Evolutionary conservation across 2,113 vertebrate genomes (phyloP), one percentile per base, ranked within the genome.

Genomic region (Gymnorhina tibicen): DNA sequence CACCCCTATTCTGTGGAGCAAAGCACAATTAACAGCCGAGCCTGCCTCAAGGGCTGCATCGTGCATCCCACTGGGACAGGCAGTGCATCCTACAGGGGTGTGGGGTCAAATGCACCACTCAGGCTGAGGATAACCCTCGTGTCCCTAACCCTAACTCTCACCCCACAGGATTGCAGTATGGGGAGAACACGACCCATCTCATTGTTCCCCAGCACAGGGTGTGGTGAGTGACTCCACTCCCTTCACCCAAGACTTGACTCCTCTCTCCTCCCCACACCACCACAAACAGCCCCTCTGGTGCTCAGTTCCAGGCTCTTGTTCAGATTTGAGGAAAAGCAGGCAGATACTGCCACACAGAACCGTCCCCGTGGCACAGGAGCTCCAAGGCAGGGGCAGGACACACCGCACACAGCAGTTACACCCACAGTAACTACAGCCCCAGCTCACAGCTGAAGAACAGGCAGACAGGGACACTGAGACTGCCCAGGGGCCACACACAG

Each of bases 281-380:
- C 35, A 58, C 2, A 10, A 79, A 33, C 32, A 86, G 28, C 46
- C 1, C 1, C 8, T 30, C 26, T 47, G 52, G n/a, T 1, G 11
- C 79, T 81, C 39, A 26, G 60, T 10, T 72, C 46, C 23, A n/a
- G 37, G 6, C 42, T 68, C 69, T 30, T 42, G 44, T 10, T 72
- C 64, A 67, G 93, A 63, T 68, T 17, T 30, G 46, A 94, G 72
- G 59, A 74, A 58, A 76, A 92, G 33, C 22, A 60, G 66, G 32
- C 24, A 69, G 44, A 60, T 17, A 10, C 6, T 80, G 41, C 53
- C n/a, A 11, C 10, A 10, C 14, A 86, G 81, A 70, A 68, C 67
- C 0, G 0, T 1, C 42, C 9, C 69, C 33, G 27, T 1, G 14
- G 22, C 56, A 39, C 15, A 46, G 52, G 10, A 90, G 33, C 72